Evolutionary conservation across 2,888 invertebrate species (phyloP), one percentile per base, ranked within the genome.

Genomic region (Xylophagus ater): DNA sequence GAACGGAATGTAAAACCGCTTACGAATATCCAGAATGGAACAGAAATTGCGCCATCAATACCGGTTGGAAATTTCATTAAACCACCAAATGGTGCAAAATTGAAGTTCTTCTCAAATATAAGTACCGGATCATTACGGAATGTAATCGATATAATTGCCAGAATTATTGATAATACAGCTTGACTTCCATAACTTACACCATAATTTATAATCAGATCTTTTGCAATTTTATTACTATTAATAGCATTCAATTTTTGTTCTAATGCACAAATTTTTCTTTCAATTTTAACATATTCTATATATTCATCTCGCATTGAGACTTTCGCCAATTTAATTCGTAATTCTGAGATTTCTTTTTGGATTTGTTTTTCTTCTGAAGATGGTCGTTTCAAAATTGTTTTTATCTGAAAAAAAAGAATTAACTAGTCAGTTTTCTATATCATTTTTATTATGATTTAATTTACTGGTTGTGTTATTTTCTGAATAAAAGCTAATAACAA

Each of bases 21-120:
- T 9, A 69, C 66, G 41, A 70, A 56, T 1, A 68, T 59, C 71
- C 71, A 72, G 43, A 67, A 62, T 37, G 70, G 71, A 38, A 69
- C 66, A 1, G 72, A 71, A 28, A 72, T 60, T 3, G 62, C 61
- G 51, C 69, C 69, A 2, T 52, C 49, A n/a, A 62, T 49, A 7
- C 62, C 63, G 35, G 68, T 67, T 9, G 72, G 71, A 55, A 67
- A 72, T 3, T 65, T 65, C 14, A 72, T 60, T 4, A 72, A 42
- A 4, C 57, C 58, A n/a, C 56, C 57, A 42, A 72, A 62, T 4
- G 72, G 72, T 29, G 53, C 55, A 41, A 72, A 54, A 51, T 66
- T 62, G 37, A 67, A 62, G 9, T 54, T 53, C 10, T 63, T 53
- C n/a, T 60, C 59, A 18, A 70, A 58, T 23, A 65, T 50, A 39